Conservation (phyloP, 2,797 vertebrate species). For the Pangasius sanitwongsei region DNA sequence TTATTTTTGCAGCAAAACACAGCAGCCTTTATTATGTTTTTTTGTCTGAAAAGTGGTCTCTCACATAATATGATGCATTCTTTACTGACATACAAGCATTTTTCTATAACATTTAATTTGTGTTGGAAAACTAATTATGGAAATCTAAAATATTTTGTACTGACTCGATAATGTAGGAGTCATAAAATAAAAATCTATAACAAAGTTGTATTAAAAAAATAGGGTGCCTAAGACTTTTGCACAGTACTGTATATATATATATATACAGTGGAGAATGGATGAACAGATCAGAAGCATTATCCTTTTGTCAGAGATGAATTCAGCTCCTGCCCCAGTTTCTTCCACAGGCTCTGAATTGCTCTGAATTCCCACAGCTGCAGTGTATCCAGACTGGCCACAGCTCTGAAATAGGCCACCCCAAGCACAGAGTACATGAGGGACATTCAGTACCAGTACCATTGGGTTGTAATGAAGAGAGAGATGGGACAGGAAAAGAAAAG, state of each 20-base stretch:
- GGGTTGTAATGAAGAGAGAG: conserved; percentile 17
- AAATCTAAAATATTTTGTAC: too few relatives aligned
- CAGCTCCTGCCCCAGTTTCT: conserved; percentile 58
- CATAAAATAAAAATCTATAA: too few relatives aligned
- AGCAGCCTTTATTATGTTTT: too few relatives aligned
- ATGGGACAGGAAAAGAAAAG: conserved; percentile 19
- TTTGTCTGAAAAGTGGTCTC: too few relatives aligned
- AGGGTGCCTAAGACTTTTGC: too few relatives aligned
- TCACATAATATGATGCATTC: too few relatives aligned
- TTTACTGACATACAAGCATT: too few relatives aligned
- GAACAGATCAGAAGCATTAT: conserved; percentile 44
- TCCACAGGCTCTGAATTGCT: conserved; percentile 47
- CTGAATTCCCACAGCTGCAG: conserved; percentile 62
- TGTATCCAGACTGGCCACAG: conserved; percentile 45
- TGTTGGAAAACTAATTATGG: too few relatives aligned
- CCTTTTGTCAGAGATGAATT: conserved; percentile 55
- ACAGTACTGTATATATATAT: not conserved
- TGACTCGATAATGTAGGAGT: too few relatives aligned
- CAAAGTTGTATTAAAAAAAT: too few relatives aligned
- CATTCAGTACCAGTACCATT: conserved; percentile 35
- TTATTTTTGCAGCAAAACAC: too few relatives aligned
- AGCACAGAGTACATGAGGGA: conserved; percentile 41
- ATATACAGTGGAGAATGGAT: conserved; percentile 30
- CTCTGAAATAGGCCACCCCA: conserved; percentile 54
- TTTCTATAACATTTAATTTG: too few relatives aligned